Evolutionary conservation across 2,888 invertebrate genomes (phyloP).

Genomic region (Willowsia nigromaculata): DNA sequence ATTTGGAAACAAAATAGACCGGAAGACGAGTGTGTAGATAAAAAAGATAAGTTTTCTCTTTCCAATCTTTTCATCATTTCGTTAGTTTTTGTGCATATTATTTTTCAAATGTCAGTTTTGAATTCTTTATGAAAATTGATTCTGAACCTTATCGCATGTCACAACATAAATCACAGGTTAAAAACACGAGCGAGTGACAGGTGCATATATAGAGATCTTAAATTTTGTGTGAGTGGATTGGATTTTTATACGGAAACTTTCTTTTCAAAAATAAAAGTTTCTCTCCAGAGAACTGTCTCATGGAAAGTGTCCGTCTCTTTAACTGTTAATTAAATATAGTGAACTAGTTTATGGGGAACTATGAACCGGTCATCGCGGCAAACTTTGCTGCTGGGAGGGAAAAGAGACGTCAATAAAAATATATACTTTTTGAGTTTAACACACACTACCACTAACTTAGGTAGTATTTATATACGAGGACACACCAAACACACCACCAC

Average conservation of each 20-base stretch:
- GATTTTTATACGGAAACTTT: neutral
- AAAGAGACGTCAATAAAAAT: conserved; percentile 64
- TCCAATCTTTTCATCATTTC: neutral
- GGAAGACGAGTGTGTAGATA: neutral
- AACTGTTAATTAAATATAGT: conserved; percentile 19
- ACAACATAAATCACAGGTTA: neutral
- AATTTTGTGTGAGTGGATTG: neutral
- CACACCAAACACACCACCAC: conserved; percentile 19
- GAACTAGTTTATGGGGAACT: conserved; percentile 43
- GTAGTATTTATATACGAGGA: conserved; percentile 15
- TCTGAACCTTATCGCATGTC: neutral
- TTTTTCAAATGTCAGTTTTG: neutral
- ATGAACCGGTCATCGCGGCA: conserved; percentile 65
- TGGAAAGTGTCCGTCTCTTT: neutral
- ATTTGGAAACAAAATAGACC: neutral
- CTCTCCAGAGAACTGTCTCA: neutral
- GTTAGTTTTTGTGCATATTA: neutral
- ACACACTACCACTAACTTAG: conserved; percentile 21
- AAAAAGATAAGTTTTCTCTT: neutral
- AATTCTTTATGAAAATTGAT: no score
- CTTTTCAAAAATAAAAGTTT: neutral
- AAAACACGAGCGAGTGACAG: neutral
- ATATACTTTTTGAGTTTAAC: conserved; percentile 25
- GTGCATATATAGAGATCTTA: neutral
- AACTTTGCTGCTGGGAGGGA: conserved; percentile 65